Conservation (phyloP, 2,888 invertebrate species). For the Caenorhabditis sp. region DNA sequence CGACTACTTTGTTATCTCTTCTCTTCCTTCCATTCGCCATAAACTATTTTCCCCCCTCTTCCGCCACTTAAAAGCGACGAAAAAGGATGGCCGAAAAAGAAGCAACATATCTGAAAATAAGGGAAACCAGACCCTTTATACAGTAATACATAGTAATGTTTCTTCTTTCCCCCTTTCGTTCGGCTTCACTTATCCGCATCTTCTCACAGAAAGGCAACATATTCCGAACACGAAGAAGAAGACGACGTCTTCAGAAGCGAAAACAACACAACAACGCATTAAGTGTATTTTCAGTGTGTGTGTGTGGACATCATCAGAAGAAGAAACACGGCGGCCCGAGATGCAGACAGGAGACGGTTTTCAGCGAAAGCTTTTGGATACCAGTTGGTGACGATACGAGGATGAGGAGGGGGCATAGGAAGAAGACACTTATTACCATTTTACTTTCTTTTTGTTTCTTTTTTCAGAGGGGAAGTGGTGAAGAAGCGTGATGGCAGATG, state of each 20-base stretch:
- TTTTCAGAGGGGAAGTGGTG: slow-evolving; percentile 41
- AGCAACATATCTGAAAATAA: slow-evolving; percentile 56
- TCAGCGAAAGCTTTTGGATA: slow-evolving; percentile 55
- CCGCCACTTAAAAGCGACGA: slow-evolving; percentile 56
- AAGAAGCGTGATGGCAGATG: slow-evolving; percentile 14
- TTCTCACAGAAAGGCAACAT: slow-evolving; percentile 49
- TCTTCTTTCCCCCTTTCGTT: slow-evolving; percentile 20
- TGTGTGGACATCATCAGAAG: slow-evolving; percentile 55
- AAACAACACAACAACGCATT: slow-evolving; percentile 55
- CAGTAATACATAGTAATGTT: slow-evolving; percentile 57
- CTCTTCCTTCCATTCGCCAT: no score
- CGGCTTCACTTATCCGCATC: slow-evolving; percentile 61
- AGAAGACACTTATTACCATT: slow-evolving; percentile 60
- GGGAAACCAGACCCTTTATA: slow-evolving; percentile 51
- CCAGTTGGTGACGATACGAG: slow-evolving; percentile 54
- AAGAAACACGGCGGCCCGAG: slow-evolving; percentile 24
- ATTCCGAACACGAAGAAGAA: slow-evolving; percentile 50
- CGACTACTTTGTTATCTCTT: slow-evolving; percentile 44
- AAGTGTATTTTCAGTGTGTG: slow-evolving; percentile 65
- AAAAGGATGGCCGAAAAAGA: slow-evolving; percentile 7
- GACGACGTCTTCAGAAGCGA: slow-evolving; percentile 39
- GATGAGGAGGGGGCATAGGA: slow-evolving; percentile 17
- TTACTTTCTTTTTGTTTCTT: slow-evolving; percentile 61
- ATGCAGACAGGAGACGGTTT: slow-evolving; percentile 40
- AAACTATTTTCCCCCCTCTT: slow-evolving; percentile 27